These are phyloP conservation scores for Metalampra italica DNA, from an alignment of 2,888 invertebrate genomes.

Conservation along the genomic window DNA sequence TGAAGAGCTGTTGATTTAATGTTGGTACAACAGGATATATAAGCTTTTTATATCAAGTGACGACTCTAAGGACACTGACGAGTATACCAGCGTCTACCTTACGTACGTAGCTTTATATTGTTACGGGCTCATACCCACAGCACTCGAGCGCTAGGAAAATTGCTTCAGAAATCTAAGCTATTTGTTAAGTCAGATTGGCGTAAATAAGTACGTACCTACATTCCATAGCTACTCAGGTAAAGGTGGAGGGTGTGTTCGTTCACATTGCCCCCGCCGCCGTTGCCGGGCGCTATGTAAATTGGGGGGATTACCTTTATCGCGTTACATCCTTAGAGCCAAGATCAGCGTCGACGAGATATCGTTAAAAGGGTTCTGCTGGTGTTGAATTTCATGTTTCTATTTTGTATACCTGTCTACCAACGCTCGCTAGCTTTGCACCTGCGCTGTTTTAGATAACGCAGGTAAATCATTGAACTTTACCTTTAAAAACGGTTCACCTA, in stretches of 20 bases:
- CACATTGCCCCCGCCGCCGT: slow-evolving; percentile 7
- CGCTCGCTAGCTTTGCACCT: background rate
- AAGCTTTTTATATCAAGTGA: too few species aligned
- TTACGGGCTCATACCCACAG: too few species aligned
- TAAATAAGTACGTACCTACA: slow-evolving; percentile 2
- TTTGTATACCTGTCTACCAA: background rate
- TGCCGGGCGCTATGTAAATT: slow-evolving; percentile 47
- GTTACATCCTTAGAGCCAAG: slow-evolving; percentile 28
- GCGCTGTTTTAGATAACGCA: too few species aligned
- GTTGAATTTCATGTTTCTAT: slow-evolving; percentile 4
- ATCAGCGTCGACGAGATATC: slow-evolving; percentile 27
- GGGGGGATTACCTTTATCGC: slow-evolving; percentile 46
- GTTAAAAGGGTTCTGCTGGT: slow-evolving; percentile 26
- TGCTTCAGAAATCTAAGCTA: slow-evolving; percentile 13
- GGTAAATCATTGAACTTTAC: too few species aligned
- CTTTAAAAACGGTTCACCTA: too few species aligned
- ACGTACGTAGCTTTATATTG: too few species aligned
- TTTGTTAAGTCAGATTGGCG: slow-evolving; percentile 7
- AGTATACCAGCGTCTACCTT: too few species aligned
- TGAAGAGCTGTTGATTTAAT: too few species aligned
- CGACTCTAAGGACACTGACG: too few species aligned
- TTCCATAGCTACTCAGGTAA: background rate
- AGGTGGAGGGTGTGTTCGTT: slow-evolving; percentile 1
- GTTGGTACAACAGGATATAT: too few species aligned
- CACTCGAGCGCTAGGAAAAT: background rate